These are phyloP conservation scores for Ceratotherium simum DNA, from an alignment of 2,113 vertebrate genomes.

Conservation along the genomic window DNA sequence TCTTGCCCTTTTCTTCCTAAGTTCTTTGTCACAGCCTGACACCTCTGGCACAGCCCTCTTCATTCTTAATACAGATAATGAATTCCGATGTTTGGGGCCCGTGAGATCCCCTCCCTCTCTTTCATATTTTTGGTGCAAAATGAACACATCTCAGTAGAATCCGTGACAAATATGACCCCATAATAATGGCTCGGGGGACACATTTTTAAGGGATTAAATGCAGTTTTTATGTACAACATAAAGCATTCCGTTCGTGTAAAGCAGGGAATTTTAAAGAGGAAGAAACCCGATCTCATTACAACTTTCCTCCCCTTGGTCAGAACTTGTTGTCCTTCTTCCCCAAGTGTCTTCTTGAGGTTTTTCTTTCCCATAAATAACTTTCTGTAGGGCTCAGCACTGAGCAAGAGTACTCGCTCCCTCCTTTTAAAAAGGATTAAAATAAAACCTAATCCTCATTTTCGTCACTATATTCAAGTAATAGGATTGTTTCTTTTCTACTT, in stretches of 20 bases:
- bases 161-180: not conserved
- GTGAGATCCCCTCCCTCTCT: not conserved
- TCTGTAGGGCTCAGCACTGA: not conserved
- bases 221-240: not conserved
- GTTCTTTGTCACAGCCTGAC: not conserved
- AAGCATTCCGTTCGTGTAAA: not conserved
- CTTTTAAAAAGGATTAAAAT: not conserved
- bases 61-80: not conserved
- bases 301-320: not conserved
- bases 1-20: not conserved
- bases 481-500: not conserved
- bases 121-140: not conserved
- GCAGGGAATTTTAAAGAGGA: not conserved
- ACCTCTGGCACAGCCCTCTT: not conserved
- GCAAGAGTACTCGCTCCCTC: not conserved
- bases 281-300: not conserved
- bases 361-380: not conserved
- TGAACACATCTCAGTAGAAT: constrained; percentile 37
- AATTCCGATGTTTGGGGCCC: not conserved
- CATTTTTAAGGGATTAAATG: not conserved
- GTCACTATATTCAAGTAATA: not conserved
- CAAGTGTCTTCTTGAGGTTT: not conserved
- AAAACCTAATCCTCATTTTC: not conserved
- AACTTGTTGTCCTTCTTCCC: not conserved
- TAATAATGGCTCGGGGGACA: not conserved